Evolutionary conservation across 2,888 invertebrate species (phyloP), one percentile per base, ranked within the genome.

Genomic region (Chaitophorus viminalis): DNA sequence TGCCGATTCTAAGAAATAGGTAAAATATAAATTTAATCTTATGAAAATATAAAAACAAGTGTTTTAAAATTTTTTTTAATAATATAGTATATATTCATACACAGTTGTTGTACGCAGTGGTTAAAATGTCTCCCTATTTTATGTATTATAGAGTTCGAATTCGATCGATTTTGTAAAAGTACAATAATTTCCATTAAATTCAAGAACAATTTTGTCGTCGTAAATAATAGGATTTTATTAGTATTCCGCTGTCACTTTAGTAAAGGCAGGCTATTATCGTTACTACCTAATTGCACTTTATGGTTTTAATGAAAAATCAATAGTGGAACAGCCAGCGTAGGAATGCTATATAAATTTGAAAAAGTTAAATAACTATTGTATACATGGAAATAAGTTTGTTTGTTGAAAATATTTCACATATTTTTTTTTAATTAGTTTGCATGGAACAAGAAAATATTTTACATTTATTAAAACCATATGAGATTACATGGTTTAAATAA

Each of bases 261-360:
- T 46, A 70, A 81, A 81, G 68, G 39, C 46, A 21, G 31, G 14
- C 39, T 21, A 81, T 81, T 70, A 81, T 70, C 29, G 4, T 68
- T 2, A 29, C 29, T 74, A 36, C 74, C 21, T 46, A 31, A 68
- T 81, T 81, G 31, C 14, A 46, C 46, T 46, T 81, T 70, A 46
- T 81, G 29, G 46, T 81, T 81, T 81, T 81, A 81, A 81, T 68
- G 46, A 81, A 81, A 81, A 81, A 81, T 81, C 81, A 31, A 81
- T 70, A 68, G 21, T 1, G 25, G 68, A 70, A 1, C 0, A 39
- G 11, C 29, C 21, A 8, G 21, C 9, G 17, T 25, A 78, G 60
- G 3, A 70, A 31, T 70, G 70, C 17, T 14, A 70, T 31, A 17
- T 5, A 14, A 0, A 29, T 77, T 31, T 17, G 0, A 54, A 60